phyloP scores from a whole-genome alignment of 2,797 vertebrate species.

The Lepus oiostolus region DNA sequence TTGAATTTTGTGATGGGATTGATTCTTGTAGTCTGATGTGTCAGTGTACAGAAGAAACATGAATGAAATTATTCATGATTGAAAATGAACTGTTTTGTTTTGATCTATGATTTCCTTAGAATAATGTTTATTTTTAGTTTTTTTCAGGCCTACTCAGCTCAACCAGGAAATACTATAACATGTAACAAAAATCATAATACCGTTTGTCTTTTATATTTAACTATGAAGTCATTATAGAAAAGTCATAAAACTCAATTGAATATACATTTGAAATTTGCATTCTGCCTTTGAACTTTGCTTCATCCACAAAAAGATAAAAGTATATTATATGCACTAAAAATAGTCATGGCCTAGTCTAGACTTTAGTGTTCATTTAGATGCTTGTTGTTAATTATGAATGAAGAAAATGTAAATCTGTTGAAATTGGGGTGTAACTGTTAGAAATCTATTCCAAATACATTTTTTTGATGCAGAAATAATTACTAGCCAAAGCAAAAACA shows the following conservation, averaged over 20 bases:
- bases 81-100: conserved; percentile 32
- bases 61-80: neutral
- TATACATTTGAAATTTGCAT: conserved; percentile 24
- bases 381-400: conserved; percentile 31
- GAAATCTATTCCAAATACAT: neutral
- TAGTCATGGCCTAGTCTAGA: neutral
- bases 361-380: neutral
- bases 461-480: neutral
- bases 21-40: conserved; percentile 4
- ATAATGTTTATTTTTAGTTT: conserved; percentile 53
- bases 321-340: neutral
- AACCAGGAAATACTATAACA: neutral
- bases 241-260: neutral
- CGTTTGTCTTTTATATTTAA: neutral
- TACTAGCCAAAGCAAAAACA: neutral
- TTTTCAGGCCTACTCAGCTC: neutral
- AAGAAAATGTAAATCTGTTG: conserved; percentile 39
- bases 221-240: neutral
- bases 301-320: neutral
- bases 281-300: conserved; percentile 51
- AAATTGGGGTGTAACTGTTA: neutral
- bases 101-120: conserved; percentile 47
- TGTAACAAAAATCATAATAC: conserved; percentile 1
- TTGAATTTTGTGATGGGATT: conserved; percentile 62
- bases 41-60: neutral